Evolutionary conservation across 2,888 invertebrate genomes (phyloP), one percentile per base, ranked within the genome.

Genomic region (Cryptocephalus moraei): DNA sequence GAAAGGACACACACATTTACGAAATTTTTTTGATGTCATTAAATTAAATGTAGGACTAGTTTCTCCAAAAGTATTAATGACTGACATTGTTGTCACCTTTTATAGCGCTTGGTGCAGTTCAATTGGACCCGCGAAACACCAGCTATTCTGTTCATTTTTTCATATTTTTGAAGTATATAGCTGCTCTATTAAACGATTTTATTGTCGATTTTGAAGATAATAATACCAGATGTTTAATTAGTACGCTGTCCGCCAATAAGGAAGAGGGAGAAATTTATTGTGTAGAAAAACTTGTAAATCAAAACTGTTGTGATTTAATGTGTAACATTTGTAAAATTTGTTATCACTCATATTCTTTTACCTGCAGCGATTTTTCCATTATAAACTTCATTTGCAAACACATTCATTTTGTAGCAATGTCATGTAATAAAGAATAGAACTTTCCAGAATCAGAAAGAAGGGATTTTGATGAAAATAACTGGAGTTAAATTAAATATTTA

Each of bases 281-380:
- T 49, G 33, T 39, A 6, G 33, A n/a, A 38, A 38, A 44, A 9
- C 8, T 13, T 10, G 10, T 9, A 13, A 10, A 13, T 11, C 10
- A 10, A 36, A 39, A 22, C 12, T 45, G 39, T 10, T 55, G 55
- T 41, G 41, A 50, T 34, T 36, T 53, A 38, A n/a, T 11, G 11
- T 53, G 51, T 32, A 1, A 14, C 6, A 41, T 45, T 8, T 55
- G 53, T 45, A 40, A 50, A 13, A 33, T 41, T 32, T 52, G 53
- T 41, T 44, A 50, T 10, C 55, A 55, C 34, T 39, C 11, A 32
- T 55, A 49, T 45, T 39, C 41, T 9, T 55, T 51, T 33, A 47
- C 42, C 33, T 53, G 55, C 38, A 33, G 46, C 10, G 51, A 51
- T 47, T 53, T 31, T 22, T 33, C 33, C 32, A 47, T 51, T 10